Conservation (phyloP, 2,888 invertebrate species). For the Helicoverpa assulta region DNA sequence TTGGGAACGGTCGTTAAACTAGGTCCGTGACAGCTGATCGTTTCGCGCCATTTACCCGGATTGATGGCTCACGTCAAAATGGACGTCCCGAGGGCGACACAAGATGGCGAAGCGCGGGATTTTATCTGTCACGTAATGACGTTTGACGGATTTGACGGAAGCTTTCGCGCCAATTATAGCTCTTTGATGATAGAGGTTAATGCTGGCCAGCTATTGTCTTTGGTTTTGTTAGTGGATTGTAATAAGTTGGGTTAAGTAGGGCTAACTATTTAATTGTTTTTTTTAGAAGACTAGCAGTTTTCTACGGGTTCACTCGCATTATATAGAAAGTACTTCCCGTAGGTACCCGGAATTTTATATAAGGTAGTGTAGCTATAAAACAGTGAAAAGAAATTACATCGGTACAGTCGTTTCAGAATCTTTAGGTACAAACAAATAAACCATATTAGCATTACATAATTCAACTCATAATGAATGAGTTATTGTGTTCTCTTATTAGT, state of each 20-base stretch:
- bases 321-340: too few relatives aligned
- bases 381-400: too few relatives aligned
- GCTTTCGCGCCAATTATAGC: slow-evolving; percentile 36
- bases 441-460: too few relatives aligned
- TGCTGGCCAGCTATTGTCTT: slow-evolving; percentile 29
- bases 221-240: slow-evolving; percentile 3
- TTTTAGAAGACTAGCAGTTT: neutral
- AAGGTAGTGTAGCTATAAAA: too few relatives aligned
- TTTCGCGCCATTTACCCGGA: slow-evolving; percentile 43
- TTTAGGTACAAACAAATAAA: too few relatives aligned
- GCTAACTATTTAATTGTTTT: neutral
- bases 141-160: slow-evolving; percentile 49
- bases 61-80: slow-evolving; percentile 58
- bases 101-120: slow-evolving; percentile 61
- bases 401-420: too few relatives aligned
- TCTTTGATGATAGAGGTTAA: slow-evolving; percentile 31
- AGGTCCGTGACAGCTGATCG: slow-evolving; percentile 60
- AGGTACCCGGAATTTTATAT: too few relatives aligned
- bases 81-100: slow-evolving; percentile 56
- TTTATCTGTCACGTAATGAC: slow-evolving; percentile 63
- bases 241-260: neutral
- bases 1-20: slow-evolving; percentile 13
- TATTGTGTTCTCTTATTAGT: neutral
- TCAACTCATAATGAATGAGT: too few relatives aligned
- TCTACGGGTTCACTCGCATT: too few relatives aligned